phyloP scores from a whole-genome alignment of 1,140 invertebrate genomes.

The Proales similis region DNA sequence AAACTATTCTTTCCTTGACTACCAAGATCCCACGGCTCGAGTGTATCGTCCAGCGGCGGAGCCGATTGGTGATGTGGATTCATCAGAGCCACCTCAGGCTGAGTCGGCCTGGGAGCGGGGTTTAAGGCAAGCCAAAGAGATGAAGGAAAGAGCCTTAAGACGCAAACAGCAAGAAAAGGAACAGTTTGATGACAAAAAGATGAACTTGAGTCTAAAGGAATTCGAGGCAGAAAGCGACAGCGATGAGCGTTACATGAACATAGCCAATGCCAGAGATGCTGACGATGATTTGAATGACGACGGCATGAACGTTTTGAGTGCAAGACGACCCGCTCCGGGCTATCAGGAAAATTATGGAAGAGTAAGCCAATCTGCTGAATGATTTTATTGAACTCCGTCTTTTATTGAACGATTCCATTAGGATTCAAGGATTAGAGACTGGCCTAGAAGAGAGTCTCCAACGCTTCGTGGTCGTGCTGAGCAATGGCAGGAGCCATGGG shows the following conservation, averaged over 20 bases:
- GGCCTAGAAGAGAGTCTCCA: slow-evolving; percentile 3
- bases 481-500: too few species aligned
- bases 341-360: not conserved
- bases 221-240: slow-evolving; percentile 35
- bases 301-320: not conserved
- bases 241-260: slow-evolving; percentile 33
- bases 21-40: slow-evolving; percentile 18
- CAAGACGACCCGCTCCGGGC: not conserved
- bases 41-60: slow-evolving; percentile 2
- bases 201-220: slow-evolving; percentile 36
- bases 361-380: not conserved
- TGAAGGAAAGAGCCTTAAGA: slow-evolving; percentile 19
- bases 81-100: not conserved
- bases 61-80: not conserved
- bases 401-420: not conserved
- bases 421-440: not conserved
- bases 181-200: slow-evolving; percentile 32
- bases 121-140: slow-evolving; percentile 21
- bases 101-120: slow-evolving; percentile 35
- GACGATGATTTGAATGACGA: slow-evolving; percentile 8
- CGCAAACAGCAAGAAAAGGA: slow-evolving; percentile 33
- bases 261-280: too few species aligned
- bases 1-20: slow-evolving; percentile 23
- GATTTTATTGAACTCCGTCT: not conserved
- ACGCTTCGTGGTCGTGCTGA: too few species aligned